phyloP scores from a whole-genome alignment of 2,888 invertebrate genomes.

The Tineola bisselliella region DNA sequence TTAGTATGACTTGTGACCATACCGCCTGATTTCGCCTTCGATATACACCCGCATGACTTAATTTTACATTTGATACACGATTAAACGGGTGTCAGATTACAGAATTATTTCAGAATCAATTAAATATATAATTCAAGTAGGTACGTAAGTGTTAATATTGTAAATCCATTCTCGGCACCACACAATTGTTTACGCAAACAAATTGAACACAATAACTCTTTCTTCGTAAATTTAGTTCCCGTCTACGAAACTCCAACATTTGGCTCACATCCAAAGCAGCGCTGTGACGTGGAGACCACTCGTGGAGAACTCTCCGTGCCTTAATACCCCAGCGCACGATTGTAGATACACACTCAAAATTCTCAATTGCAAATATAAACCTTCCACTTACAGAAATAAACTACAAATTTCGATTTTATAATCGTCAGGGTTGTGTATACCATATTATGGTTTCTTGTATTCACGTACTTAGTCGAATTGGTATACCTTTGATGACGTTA shows the following conservation, averaged over 20 bases:
- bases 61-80: too few relatives aligned
- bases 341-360: not conserved
- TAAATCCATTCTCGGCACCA: not conserved
- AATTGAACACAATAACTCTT: not conserved
- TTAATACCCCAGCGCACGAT: not conserved
- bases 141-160: not conserved
- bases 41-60: too few relatives aligned
- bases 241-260: not conserved
- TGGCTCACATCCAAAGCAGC: not conserved
- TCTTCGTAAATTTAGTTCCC: slow-evolving; percentile 1
- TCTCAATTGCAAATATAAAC: not conserved
- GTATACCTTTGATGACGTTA: not conserved
- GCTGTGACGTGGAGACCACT: slow-evolving; percentile 8
- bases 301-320: not conserved
- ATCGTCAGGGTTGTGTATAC: not conserved
- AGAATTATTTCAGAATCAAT: too few relatives aligned
- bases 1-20: too few relatives aligned
- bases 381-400: too few relatives aligned
- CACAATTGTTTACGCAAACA: slow-evolving; percentile 2
- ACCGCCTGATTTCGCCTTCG: too few relatives aligned
- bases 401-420: too few relatives aligned
- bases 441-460: not conserved
- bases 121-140: too few relatives aligned
- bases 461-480: slow-evolving; percentile 8
- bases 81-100: too few relatives aligned